Percentiles rank a stretch among this genome's conserved stretches.
These are phyloP conservation scores for Mastomys coucha DNA, from an alignment of 2,113 vertebrate genomes.

Conservation along the genomic window DNA sequence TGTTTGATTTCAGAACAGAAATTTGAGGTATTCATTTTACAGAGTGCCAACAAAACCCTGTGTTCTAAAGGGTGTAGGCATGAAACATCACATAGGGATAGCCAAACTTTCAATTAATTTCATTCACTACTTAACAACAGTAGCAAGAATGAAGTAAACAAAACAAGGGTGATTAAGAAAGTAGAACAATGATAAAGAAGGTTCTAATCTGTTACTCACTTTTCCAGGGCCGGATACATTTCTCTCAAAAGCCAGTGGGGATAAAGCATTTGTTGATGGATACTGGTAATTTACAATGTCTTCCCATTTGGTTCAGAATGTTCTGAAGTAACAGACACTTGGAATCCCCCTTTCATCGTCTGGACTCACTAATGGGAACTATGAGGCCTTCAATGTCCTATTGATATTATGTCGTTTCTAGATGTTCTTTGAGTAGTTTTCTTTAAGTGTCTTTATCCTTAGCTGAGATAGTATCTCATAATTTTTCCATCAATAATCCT, in stretches of 20 bases:
- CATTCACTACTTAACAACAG: not conserved
- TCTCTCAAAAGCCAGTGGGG: conserved; percentile 46
- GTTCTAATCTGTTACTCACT: conserved; percentile 39
- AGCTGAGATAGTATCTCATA: conserved; percentile 64
- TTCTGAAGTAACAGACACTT: conserved; percentile 69
- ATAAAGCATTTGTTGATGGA: conserved; percentile 6
- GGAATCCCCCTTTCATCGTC: conserved; percentile 78
- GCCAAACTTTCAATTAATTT: not conserved
- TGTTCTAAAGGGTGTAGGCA: not conserved
- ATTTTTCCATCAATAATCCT: conserved; percentile 71
- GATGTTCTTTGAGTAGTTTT: conserved; percentile 74
- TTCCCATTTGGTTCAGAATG: conserved; percentile 65
- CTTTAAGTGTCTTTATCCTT: conserved; percentile 70
- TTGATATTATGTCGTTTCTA: conserved; percentile 79
- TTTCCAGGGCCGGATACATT: conserved; percentile 47
- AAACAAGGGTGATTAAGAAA: not conserved
- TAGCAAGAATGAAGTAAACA: not conserved
- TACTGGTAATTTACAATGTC: not conserved
- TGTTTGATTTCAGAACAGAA: conserved; percentile 9
- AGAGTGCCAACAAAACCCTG: not conserved
- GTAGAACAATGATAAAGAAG: not conserved
- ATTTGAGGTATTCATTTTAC: not conserved
- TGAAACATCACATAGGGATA: not conserved
- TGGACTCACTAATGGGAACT: conserved; percentile 79
- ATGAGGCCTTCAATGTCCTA: conserved; percentile 67